Base-by-base conservation (phyloP, 2,113 vertebrate genomes). In the Percopsis transmontana region DNA sequence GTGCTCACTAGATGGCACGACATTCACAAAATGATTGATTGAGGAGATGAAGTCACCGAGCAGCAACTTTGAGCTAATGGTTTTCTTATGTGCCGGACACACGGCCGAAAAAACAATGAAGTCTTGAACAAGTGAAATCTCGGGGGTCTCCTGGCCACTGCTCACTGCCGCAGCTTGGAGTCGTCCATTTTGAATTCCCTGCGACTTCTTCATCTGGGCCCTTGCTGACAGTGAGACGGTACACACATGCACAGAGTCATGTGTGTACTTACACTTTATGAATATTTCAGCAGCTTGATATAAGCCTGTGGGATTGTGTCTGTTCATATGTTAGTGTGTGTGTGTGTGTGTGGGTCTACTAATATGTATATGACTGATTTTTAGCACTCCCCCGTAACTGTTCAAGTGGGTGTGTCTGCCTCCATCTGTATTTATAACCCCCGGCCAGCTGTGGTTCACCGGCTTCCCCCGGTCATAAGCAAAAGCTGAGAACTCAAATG, bases 271-370 rank as follows among this genome's bases (percentile, higher is more conserved):
- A 27, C 19, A 12, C 42, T 38, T 40, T 55, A 41, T 72, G 38
- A 84, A 87, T 85, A 73, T 79, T 77, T 81, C 53, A 66, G 27
- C 39, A 58, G 48, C 27, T 27, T 70, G 59, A 79, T 61, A 68
- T 64, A 2, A 62, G 74, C 64, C 56, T 58, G 13, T 39, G 11
- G 18, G 12, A 47, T 5, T 59, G 13, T 39, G 53, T 33, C 58
- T 24, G 42, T 24, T 21, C 56, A 3, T 2, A 13, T 24, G 8
- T 64, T 11, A 18, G 16, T 50, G 48, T 50, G 18, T 9, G 63
- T 58, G 58, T 45, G 12, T 24, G 13, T 0, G 3, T 50, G 18
- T 8, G 21, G 59, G 42, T 57, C 13, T 14, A n/a, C n/a, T n/a
- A n/a, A 40, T 62, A 57, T 16, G 58, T 50, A 55, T 53, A 1